Evolutionary conservation across 2,888 invertebrate species (phyloP), one percentile per base, ranked within the genome.

Genomic region (Acrobasis suavella): DNA sequence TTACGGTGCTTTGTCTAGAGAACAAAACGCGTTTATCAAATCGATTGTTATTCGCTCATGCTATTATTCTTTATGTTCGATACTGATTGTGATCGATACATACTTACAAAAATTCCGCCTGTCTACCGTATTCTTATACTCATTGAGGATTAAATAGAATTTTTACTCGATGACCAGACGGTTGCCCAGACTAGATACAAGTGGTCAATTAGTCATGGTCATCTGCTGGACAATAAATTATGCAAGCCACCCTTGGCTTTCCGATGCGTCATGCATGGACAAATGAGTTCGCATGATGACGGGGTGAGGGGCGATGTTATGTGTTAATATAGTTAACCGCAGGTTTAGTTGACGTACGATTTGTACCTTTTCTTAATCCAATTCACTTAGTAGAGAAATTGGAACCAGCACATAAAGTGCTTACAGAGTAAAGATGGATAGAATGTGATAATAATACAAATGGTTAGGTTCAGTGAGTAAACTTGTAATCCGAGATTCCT

Each of bases 1-100:
- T 82, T 71, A 82, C 75, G 74, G 71, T 70, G 75, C 77, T 85
- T 83, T 81, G 80, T 83, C 71, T 75, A 68, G 65, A 67, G 68
- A 73, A 76, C 71, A 73, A 70, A 70, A 68, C 63, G 62, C 55
- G 67, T 62, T 61, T 58, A 60, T 62, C 65, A 63, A 58, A 63
- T 64, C 66, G 62, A 68, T 70, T 64, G 67, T 64, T 62, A 56
- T 39, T 15, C 52, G 32, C 22, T 32, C 8, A 51, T 5, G 32
- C 52, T 32, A 3, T n/a, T n/a, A n/a, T 52, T 14, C 5, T 7
- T 22, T 32, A 14, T 52, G 32, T n/a, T 22, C 37, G 6, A 46
- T 14, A 10, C 14, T n/a, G 46, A 46, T 46, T 14, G 14, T 46
- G 32, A 32, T 32, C 32, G 22, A 22, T 22, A 22, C 22, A 22